Evolutionary conservation across 2,797 vertebrate species (phyloP), one percentile per base, ranked within the genome.

Genomic region (Falco concolor): DNA sequence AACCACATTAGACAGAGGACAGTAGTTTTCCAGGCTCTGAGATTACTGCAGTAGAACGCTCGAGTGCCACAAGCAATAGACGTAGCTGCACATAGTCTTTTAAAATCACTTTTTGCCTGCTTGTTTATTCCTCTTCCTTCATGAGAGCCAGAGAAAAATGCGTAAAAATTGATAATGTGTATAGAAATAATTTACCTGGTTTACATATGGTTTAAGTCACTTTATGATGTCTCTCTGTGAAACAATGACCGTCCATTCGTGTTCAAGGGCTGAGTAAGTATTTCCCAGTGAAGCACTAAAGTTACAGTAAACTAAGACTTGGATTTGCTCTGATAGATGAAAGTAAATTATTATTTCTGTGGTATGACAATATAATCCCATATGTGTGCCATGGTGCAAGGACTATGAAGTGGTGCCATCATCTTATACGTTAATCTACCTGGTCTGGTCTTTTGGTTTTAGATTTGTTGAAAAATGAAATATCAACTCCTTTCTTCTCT

Each of bases 231-330:
- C 10, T 21, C 19, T 82, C 24, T 30, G 23, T 59, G 14, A 59
- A 80, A 72, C 60, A 87, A 84, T n/a, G 19, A 56, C 50, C 0
- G 0, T 50, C 9, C 32, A 23, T 52, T 14, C 12, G 5, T 0
- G 1, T 61, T 75, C 23, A 79, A 87, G 34, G 32, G 30, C n/a
- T 83, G 27, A 70, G 44, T 47, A 88, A 40, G 30, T n/a, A 64
- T 36, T 80, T 82, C 61, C 28, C 8, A 34, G 12, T 49, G 45
- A 69, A 82, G 83, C 25, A 28, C 5, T 64, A 54, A 49, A 69
- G 44, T n/a, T 87, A 27, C 24, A 54, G 56, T 32, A 30, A 75
- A 15, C 4, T 38, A 16, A 45, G 14, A 40, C 22, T 50, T 86
- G 44, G 28, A n/a, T 42, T 61, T 53, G 27, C 3, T 45, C 52